Conservation (phyloP, 2,888 invertebrate species). For the Thymelicus acteon region DNA sequence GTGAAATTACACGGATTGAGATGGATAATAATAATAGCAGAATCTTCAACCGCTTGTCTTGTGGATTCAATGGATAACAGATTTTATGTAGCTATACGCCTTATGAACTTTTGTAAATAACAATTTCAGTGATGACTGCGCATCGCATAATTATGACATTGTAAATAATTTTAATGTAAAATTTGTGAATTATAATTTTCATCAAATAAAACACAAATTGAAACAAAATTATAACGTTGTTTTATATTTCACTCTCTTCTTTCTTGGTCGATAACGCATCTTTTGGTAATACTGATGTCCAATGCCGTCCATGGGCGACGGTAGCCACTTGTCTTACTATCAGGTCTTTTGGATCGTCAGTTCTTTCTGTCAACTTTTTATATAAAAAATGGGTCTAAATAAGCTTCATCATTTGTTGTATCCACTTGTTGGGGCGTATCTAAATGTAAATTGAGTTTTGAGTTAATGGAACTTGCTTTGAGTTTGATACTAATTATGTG, state of each 20-base stretch:
- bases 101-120: slow-evolving; percentile 66
- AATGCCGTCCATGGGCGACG: no score
- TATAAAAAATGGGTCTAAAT: no score
- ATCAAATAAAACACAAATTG: slow-evolving; percentile 53
- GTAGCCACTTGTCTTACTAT: no score
- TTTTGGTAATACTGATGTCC: no score
- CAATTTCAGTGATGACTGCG: slow-evolving; percentile 27
- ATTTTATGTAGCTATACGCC: slow-evolving; percentile 45
- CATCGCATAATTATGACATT: slow-evolving; percentile 52
- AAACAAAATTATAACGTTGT: slow-evolving; percentile 35
- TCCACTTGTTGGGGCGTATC: no score
- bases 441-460: no score
- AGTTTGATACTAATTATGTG: no score
- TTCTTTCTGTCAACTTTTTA: no score
- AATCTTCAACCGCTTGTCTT: slow-evolving; percentile 32
- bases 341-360: no score
- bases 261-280: no score
- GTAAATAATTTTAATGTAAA: slow-evolving; percentile 83
- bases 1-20: neutral
- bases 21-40: slow-evolving; percentile 6
- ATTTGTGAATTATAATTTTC: slow-evolving; percentile 82
- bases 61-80: slow-evolving; percentile 40
- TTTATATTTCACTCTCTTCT: slow-evolving; percentile 14
- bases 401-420: no score
- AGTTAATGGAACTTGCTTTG: no score